Percentiles rank a stretch among this genome's conserved stretches.
These are phyloP conservation scores for Cremastobaeus sp. DNA, from an alignment of 2,888 invertebrate species.

Conservation along the genomic window DNA sequence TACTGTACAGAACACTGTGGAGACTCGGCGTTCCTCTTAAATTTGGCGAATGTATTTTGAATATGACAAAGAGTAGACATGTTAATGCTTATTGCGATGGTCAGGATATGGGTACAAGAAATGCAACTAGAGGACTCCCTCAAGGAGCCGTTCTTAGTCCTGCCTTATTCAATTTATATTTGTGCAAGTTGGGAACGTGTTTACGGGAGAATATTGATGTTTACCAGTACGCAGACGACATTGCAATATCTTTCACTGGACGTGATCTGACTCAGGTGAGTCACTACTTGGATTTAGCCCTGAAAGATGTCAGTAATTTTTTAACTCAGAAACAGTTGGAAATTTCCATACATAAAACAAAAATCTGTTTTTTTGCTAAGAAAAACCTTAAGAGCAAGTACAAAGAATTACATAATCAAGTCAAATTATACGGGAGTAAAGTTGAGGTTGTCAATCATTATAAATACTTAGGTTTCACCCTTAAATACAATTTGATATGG, in stretches of 20 bases:
- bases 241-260: background rate
- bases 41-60: too few relatives aligned
- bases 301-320: background rate
- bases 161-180: background rate
- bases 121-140: background rate
- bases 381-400: background rate
- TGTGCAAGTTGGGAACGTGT: background rate
- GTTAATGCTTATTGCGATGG: background rate
- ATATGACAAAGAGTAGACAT: too few relatives aligned
- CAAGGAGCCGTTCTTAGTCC: background rate
- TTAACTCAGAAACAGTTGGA: background rate
- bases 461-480: background rate
- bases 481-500: constrained; percentile 2
- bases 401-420: background rate
- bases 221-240: background rate
- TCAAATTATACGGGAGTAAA: too few relatives aligned
- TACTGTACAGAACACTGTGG: too few relatives aligned
- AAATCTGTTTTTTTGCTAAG: background rate
- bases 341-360: background rate
- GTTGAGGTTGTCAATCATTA: background rate
- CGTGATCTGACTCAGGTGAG: too few relatives aligned
- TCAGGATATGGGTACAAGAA: background rate
- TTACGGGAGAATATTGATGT: background rate
- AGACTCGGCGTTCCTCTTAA: background rate
- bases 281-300: background rate